A percentile compares a stretch with the other conserved stretches of the same genome.
Evolutionary conservation across 92 coral and sea anemone species (phyloP).

Genomic region (Paragorgia papillata): DNA sequence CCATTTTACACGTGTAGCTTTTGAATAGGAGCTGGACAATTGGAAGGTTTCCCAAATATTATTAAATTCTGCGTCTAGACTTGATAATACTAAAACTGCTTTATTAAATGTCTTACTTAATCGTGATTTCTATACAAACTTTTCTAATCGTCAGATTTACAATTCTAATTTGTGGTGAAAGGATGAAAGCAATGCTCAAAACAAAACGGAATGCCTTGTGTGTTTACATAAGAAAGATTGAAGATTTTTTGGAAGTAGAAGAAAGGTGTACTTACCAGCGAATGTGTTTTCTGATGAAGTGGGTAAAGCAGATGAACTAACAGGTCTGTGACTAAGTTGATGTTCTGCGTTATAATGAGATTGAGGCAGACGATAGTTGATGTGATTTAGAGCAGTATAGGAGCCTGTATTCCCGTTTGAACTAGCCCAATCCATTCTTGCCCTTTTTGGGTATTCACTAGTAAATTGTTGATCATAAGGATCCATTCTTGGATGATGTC

Average conservation of each 20-base stretch:
- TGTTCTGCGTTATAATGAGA: constrained; percentile 7
- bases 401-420: constrained; percentile 6
- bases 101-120: neutral
- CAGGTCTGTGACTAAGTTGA: constrained; percentile 20
- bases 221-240: neutral
- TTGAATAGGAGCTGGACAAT: constrained; percentile 4
- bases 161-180: constrained; percentile 7
- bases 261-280: constrained; percentile 10
- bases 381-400: constrained; percentile 7
- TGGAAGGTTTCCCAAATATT: neutral
- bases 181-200: neutral
- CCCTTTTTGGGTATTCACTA: constrained; percentile 22
- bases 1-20: constrained; percentile 1
- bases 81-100: neutral
- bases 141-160: constrained; percentile 4
- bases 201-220: neutral
- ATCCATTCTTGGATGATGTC: constrained; percentile 26
- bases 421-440: constrained; percentile 20
- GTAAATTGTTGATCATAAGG: constrained; percentile 5
- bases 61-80: too few species aligned
- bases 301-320: constrained; percentile 18
- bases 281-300: constrained; percentile 19
- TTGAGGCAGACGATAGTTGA: constrained; percentile 20
- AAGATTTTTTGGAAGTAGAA: neutral
- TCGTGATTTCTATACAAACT: constrained; percentile 10